Evolutionary conservation across 2,797 vertebrate species (phyloP).

Genomic region (Phrynocephalus forsythii): DNA sequence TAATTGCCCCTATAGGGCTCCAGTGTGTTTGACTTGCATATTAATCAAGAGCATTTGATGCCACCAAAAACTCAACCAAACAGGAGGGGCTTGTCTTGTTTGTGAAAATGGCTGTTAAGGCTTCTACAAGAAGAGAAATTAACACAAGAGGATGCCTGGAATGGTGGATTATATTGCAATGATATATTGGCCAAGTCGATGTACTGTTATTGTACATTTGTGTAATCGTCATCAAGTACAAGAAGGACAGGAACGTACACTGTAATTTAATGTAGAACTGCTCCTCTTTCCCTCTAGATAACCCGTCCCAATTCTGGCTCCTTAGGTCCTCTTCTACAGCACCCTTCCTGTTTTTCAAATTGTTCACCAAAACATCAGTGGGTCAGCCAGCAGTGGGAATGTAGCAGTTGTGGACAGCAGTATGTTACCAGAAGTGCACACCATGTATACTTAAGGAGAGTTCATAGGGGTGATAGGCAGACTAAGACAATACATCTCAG

Average conservation of each 20-base stretch:
- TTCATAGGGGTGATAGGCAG: neutral
- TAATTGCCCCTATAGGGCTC: neutral
- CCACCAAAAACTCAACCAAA: neutral
- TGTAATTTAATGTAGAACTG: neutral
- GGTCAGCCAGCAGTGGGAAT: neutral
- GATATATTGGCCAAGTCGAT: neutral
- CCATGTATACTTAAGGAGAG: neutral
- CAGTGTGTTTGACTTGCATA: neutral
- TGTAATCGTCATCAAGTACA: no score
- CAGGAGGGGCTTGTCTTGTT: neutral
- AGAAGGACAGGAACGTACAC: neutral
- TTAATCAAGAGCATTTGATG: neutral
- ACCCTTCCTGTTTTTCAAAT: neutral
- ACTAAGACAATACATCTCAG: neutral
- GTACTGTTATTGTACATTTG: neutral
- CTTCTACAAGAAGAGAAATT: neutral
- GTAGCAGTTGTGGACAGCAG: no score
- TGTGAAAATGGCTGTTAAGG: conserved; percentile 2
- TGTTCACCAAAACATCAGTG: neutral
- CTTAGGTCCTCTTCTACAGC: neutral
- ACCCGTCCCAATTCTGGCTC: neutral
- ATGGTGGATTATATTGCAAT: neutral
- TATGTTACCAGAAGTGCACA: neutral
- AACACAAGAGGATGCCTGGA: neutral
- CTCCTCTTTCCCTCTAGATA: neutral